A percentile compares a stretch with the other conserved stretches of the same genome.
phyloP scores from a whole-genome alignment of 2,113 vertebrate species.

The Chionis minor region DNA sequence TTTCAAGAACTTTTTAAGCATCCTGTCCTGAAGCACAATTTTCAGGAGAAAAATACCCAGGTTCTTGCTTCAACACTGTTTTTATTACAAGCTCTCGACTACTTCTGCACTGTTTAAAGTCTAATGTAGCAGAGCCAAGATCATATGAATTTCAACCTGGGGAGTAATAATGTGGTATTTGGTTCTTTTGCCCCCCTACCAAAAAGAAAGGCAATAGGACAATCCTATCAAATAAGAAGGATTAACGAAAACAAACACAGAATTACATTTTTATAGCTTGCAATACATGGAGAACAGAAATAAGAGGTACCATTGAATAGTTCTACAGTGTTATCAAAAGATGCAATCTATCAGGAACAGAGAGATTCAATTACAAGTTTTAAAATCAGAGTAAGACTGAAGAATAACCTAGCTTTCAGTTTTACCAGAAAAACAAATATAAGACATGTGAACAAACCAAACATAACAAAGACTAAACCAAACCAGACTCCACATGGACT shows the following conservation, averaged over 20 bases:
- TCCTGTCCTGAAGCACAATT: not conserved
- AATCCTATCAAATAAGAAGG: not conserved
- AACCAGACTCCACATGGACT: not conserved
- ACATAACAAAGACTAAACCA: not conserved
- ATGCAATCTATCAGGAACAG: not conserved
- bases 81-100: not conserved
- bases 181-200: not conserved
- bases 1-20: not conserved
- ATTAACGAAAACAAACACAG: not conserved
- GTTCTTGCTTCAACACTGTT: not conserved
- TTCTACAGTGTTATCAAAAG: not conserved
- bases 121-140: not conserved
- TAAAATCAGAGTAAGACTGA: not conserved
- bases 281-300: not conserved
- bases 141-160: not conserved
- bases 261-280: not conserved
- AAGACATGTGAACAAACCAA: not conserved
- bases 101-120: not conserved
- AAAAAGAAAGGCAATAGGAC: not conserved
- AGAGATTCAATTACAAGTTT: not conserved
- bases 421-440: not conserved
- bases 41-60: not conserved
- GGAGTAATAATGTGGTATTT: not conserved
- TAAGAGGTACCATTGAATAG: not conserved
- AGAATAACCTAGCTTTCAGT: not conserved